Conservation (phyloP, 2,113 vertebrate species). For the Trematomus loennbergii region DNA sequence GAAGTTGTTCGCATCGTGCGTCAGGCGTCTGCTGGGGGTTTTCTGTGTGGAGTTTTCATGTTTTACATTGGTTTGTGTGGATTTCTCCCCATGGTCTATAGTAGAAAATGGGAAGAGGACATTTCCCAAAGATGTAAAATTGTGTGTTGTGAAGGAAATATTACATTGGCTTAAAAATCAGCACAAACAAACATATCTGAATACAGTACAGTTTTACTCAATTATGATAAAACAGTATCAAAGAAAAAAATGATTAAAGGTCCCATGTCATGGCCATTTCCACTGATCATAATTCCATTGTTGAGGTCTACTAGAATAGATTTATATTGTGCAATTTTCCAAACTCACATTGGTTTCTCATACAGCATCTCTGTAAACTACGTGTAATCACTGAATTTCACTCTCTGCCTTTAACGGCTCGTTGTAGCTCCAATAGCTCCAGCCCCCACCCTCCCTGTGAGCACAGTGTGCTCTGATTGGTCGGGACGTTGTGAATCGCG, state of each 20-base stretch:
- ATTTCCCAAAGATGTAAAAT: neutral
- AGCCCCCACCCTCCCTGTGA: no score
- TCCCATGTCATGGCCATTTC: no score
- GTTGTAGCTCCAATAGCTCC: no score
- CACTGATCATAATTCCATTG: no score
- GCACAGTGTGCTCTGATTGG: no score
- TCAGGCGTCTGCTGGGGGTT: neutral
- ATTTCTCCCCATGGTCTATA: neutral
- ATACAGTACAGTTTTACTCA: constrained; percentile 1
- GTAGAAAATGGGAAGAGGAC: neutral
- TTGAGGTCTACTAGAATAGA: no score
- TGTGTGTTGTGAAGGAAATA: neutral
- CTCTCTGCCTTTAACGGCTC: no score
- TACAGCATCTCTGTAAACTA: no score
- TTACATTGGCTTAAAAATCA: neutral
- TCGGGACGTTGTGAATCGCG: no score
- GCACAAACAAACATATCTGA: neutral
- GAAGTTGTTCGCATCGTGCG: constrained; percentile 10
- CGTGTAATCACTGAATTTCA: no score
- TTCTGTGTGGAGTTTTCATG: neutral
- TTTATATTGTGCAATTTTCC: no score
- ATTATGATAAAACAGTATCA: neutral
- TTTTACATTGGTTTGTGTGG: neutral
- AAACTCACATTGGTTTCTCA: no score
- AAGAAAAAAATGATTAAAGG: neutral